A percentile compares a stretch with the other conserved stretches of the same genome.
These are phyloP conservation scores for Megalops atlanticus DNA, from an alignment of 2,113 vertebrate species.

Conservation along the genomic window DNA sequence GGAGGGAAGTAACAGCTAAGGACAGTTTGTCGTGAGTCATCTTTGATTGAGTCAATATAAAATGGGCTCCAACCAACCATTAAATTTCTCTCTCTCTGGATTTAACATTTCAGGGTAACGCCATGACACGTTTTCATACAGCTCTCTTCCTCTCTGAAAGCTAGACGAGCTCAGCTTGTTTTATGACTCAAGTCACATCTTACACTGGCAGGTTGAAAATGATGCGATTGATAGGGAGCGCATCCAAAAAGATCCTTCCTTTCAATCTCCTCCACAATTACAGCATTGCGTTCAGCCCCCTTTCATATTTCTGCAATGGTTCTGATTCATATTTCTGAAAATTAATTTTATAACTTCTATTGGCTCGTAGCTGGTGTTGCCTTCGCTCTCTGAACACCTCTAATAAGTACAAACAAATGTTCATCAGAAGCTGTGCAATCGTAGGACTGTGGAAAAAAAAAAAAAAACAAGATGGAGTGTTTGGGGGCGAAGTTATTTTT, in stretches of 20 bases:
- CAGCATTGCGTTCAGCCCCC: neutral
- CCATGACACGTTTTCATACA: neutral
- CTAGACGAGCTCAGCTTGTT: neutral
- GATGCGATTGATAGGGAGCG: neutral
- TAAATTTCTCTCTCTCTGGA: neutral
- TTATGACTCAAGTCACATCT: neutral
- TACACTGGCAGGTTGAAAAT: neutral
- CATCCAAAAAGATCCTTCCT: neutral
- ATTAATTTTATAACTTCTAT: neutral
- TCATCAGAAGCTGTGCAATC: neutral
- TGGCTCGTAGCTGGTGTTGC: neutral
- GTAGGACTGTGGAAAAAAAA: neutral
- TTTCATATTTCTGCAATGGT: neutral
- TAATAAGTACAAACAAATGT: neutral
- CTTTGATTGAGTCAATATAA: constrained; percentile 9
- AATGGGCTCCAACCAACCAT: neutral
- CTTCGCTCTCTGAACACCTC: neutral
- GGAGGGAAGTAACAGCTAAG: neutral
- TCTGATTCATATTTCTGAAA: neutral
- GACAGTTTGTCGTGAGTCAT: neutral
- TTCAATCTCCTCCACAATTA: neutral
- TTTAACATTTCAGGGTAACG: neutral
- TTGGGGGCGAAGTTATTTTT: neutral
- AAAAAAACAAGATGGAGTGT: neutral
- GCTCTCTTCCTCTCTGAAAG: neutral